A percentile compares a stretch with the other conserved stretches of the same genome.
Evolutionary conservation across 2,888 invertebrate genomes (phyloP).

Genomic region (Apantesis nais): DNA sequence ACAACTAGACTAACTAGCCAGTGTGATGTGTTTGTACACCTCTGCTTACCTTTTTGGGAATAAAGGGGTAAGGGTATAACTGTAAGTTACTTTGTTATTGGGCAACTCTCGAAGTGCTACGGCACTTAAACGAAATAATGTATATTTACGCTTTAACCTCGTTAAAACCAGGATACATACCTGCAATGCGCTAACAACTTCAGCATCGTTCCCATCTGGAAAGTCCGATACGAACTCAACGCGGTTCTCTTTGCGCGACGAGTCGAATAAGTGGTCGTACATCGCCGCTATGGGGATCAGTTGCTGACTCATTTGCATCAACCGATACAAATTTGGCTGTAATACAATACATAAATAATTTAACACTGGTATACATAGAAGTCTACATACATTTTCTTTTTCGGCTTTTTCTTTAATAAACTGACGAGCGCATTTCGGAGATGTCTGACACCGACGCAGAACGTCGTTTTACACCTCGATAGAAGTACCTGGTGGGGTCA

Average conservation of each 20-base stretch:
- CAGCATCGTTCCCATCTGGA: slow-evolving; percentile 93
- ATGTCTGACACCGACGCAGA: no score
- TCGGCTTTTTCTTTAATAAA: no score
- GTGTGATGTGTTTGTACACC: no score
- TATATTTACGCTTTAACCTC: neutral
- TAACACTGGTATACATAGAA: neutral
- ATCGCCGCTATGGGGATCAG: slow-evolving; percentile 92
- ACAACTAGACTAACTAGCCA: no score
- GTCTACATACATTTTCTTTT: no score
- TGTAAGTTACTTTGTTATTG: no score
- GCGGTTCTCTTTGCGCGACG: slow-evolving; percentile 90
- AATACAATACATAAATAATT: neutral
- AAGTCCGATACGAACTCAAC: slow-evolving; percentile 97
- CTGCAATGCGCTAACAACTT: slow-evolving; percentile 95
- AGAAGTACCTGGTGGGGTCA: no score
- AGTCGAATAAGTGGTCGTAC: slow-evolving; percentile 93
- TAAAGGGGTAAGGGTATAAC: no score
- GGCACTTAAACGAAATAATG: neutral
- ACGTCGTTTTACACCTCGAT: no score
- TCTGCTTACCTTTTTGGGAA: no score
- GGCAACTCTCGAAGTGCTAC: no score
- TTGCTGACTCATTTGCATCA: slow-evolving; percentile 95
- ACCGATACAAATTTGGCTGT: slow-evolving; percentile 94
- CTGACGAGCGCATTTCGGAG: no score
- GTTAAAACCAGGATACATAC: slow-evolving; percentile 59